phyloP scores from a whole-genome alignment of 2,797 vertebrate genomes.

The Pipistrellus kuhlii region DNA sequence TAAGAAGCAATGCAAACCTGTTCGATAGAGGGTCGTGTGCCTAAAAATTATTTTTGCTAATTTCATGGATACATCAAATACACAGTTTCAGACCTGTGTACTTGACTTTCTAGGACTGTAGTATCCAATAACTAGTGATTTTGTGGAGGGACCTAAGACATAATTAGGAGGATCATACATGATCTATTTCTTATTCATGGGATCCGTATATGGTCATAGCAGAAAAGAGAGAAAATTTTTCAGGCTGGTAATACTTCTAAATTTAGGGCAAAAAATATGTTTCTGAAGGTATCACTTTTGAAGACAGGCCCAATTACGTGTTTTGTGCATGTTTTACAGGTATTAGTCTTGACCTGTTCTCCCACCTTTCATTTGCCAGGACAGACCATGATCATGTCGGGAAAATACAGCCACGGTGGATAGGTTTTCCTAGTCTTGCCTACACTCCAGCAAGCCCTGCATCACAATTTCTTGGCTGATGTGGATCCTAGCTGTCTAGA shows the following conservation, averaged over 20 bases:
- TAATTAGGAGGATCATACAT: background rate
- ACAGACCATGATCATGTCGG: background rate
- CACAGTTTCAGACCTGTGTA: background rate
- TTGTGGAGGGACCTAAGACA: background rate
- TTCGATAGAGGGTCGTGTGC: background rate
- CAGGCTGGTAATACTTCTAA: background rate
- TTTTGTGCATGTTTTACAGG: background rate
- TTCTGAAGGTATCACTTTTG: background rate
- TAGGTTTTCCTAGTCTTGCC: background rate
- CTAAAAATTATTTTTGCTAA: constrained; percentile 1
- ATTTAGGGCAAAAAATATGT: constrained; percentile 32
- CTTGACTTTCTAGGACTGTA: background rate
- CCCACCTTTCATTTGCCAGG: constrained; percentile 24
- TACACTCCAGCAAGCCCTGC: background rate
- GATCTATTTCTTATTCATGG: background rate
- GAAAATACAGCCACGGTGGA: background rate
- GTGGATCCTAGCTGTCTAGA: background rate
- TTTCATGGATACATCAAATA: background rate
- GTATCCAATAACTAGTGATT: background rate
- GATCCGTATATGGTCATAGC: background rate
- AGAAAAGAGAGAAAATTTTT: constrained; percentile 28
- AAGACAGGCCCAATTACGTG: background rate
- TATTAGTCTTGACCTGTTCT: background rate
- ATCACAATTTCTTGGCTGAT: background rate
- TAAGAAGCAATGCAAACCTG: background rate